Evolutionary conservation across 2,888 invertebrate species (phyloP).

Genomic region (Clunio marinus): DNA sequence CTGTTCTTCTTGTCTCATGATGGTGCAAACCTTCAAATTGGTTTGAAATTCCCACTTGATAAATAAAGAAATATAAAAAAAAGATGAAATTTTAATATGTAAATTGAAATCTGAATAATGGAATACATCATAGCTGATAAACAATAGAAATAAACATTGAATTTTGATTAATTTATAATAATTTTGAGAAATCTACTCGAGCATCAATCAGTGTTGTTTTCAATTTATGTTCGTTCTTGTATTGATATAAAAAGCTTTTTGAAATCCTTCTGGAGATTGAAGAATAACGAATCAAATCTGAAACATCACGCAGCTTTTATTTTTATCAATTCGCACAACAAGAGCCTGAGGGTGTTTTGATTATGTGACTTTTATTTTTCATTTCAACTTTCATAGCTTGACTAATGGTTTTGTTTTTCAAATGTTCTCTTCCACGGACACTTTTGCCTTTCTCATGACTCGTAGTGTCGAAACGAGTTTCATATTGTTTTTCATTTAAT

Average conservation of each 20-base stretch:
- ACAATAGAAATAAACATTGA: not conserved
- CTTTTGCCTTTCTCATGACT: not conserved
- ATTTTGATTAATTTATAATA: constrained; percentile 14
- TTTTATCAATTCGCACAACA: too few species aligned
- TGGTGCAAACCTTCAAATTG: too few species aligned
- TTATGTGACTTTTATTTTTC: not conserved
- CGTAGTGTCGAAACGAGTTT: not conserved
- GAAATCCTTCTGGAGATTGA: too few species aligned
- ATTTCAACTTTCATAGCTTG: constrained; percentile 2
- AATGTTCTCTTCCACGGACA: too few species aligned
- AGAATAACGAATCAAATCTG: too few species aligned
- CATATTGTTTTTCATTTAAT: constrained; percentile 21
- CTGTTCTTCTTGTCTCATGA: too few species aligned
- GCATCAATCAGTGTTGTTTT: not conserved
- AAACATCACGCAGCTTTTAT: too few species aligned
- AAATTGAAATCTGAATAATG: not conserved
- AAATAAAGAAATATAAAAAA: too few species aligned
- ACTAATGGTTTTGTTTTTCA: constrained; percentile 19
- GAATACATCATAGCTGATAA: constrained; percentile 10
- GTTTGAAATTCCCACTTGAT: too few species aligned
- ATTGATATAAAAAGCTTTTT: too few species aligned
- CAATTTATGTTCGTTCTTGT: too few species aligned
- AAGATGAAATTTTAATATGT: not conserved
- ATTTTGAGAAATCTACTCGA: not conserved
- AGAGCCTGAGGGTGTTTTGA: constrained; percentile 7